Evolutionary conservation across 2,888 invertebrate species (phyloP).

Genomic region (Tryphoninae sp.): DNA sequence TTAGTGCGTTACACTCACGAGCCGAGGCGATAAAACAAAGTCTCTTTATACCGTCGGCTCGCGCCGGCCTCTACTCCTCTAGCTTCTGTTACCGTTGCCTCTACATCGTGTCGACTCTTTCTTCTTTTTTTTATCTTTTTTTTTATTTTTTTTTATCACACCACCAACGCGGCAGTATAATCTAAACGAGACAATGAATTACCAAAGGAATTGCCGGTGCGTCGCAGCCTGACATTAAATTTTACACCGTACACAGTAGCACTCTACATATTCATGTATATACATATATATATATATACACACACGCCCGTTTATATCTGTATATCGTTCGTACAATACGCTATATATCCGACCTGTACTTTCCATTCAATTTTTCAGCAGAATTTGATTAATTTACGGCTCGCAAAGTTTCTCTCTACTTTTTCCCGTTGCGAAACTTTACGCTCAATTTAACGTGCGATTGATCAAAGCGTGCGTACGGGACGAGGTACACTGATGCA

Average conservation of each 20-base stretch:
- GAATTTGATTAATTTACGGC: conserved; percentile 28
- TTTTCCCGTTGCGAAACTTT: conserved; percentile 9
- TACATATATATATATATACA: not conserved
- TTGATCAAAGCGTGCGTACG: conserved; percentile 23
- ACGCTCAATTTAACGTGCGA: conserved; percentile 26
- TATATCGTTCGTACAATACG: not conserved
- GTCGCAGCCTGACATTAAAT: conserved; percentile 16
- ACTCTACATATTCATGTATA: conserved; percentile 1
- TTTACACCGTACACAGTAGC: conserved; percentile 1
- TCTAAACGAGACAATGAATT: conserved; percentile 48
- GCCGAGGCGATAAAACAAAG: conserved; percentile 35
- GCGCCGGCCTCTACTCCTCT: conserved; percentile 28
- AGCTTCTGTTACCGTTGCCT: not conserved
- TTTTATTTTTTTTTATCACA: not conserved
- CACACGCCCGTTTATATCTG: not conserved
- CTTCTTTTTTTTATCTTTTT: not conserved
- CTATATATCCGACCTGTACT: conserved; percentile 1
- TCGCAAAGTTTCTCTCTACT: conserved; percentile 5
- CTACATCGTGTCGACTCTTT: not conserved
- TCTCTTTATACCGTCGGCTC: conserved; percentile 23
- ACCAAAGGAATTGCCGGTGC: conserved; percentile 28
- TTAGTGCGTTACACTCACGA: conserved; percentile 7
- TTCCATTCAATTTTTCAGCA: conserved; percentile 41
- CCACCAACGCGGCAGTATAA: conserved; percentile 26
- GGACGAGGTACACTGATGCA: too few species aligned